Evolutionary conservation across 2,113 vertebrate genomes (phyloP), one percentile per base, ranked within the genome.

Genomic region (Xiphophorus hellerii): DNA sequence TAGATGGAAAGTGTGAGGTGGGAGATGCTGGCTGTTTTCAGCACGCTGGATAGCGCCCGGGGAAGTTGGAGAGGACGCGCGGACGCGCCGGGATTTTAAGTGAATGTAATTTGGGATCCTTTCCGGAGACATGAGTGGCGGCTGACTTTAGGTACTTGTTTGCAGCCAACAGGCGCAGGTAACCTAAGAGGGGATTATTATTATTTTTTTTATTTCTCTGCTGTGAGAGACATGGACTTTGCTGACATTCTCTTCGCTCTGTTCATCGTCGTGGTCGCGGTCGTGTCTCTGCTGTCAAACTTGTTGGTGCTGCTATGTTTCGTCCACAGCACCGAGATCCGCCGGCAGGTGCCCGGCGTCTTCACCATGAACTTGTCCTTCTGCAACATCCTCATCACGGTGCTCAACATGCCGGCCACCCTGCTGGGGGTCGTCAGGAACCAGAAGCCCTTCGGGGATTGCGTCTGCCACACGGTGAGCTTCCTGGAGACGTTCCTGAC

Each of bases 241-340:
- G 95, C 94, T 82, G 95, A 96, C 82, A 87, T 90, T 30, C 63
- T 95, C 54, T 92, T 94, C 91, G 94, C 94, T 72, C 72, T 94
- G 87, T 93, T 96, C 87, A 95, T 95, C 74, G 92, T 94, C 74
- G 95, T 94, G 85, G 94, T 95, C 78, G 94, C 94, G 81, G 90
- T 95, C 1, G 91, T 95, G n/a, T 96, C 94, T 2, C 87, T 96
- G 87, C 84, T 95, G 88, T 95, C 96, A 73, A 95, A 94, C 85
- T 93, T 95, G 78, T 92, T 95, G 92, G 96, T 95, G 91, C 94
- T 96, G 92, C 90, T 96, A 93, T 95, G 95, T 82, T 95, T 96
- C 82, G 72, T 95, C 77, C 93, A 90, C 93, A 96, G 96, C 90
- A 92, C 92, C 77, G 94, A 96, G 91, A 96, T 95, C 76, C 94